phyloP scores from a whole-genome alignment of 2,888 invertebrate species.

The Resseliella maxima region DNA sequence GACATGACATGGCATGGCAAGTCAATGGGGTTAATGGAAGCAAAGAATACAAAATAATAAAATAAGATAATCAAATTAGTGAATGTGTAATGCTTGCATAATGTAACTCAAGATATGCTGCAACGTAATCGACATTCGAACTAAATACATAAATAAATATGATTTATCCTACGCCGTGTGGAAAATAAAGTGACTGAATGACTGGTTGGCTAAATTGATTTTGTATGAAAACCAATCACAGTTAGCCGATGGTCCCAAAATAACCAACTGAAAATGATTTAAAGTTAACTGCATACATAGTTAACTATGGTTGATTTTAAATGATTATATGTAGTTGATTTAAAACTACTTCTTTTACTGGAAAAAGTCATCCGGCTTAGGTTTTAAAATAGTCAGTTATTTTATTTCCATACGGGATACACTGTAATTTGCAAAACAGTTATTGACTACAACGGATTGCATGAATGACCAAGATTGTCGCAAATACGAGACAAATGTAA shows the following conservation, averaged over 20 bases:
- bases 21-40: background rate
- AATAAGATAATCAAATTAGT: slow-evolving; percentile 23
- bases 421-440: too few species aligned
- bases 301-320: too few species aligned
- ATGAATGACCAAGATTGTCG: too few species aligned
- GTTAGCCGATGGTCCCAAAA: background rate
- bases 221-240: too few species aligned
- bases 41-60: background rate
- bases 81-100: slow-evolving; percentile 42
- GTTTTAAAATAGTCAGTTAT: too few species aligned
- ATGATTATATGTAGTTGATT: too few species aligned
- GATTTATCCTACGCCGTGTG: background rate
- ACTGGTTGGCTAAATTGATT: background rate
- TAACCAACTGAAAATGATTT: background rate
- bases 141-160: slow-evolving; percentile 32
- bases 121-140: background rate
- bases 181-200: background rate
- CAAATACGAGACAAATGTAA: too few species aligned
- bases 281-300: too few species aligned
- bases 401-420: too few species aligned
- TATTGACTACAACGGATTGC: too few species aligned
- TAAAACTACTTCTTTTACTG: too few species aligned
- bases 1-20: background rate
- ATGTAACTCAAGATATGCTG: background rate
- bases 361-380: too few species aligned